Evolutionary conservation across 1,140 invertebrate genomes (phyloP).

Genomic region (Maconellicoccus hirsutus): DNA sequence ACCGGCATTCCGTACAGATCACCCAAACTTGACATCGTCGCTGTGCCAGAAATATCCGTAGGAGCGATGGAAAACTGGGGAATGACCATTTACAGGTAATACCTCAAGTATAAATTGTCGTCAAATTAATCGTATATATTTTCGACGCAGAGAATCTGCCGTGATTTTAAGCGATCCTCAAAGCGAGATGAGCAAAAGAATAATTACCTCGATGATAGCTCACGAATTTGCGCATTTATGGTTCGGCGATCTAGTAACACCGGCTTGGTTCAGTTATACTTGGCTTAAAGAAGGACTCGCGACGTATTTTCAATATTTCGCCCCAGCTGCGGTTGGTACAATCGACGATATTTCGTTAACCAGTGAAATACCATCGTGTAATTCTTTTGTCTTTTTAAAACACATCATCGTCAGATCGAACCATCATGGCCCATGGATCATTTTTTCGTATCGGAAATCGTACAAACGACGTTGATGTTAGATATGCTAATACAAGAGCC

Average conservation of each 20-base stretch:
- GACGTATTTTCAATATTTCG: conserved; percentile 41
- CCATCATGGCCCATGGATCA: no score
- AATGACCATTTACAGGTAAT: conserved; percentile 44
- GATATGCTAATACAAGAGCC: conserved; percentile 37
- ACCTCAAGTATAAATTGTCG: background rate
- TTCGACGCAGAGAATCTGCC: conserved; percentile 10
- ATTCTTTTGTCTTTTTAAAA: conserved; percentile 26
- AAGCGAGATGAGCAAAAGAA: conserved; percentile 43
- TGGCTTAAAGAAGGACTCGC: conserved; percentile 63
- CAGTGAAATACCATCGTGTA: background rate
- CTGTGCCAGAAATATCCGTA: conserved; percentile 61
- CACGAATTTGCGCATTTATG: conserved; percentile 75
- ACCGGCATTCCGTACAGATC: conserved; percentile 28
- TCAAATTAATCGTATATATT: background rate
- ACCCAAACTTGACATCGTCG: conserved; percentile 48
- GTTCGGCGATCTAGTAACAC: conserved; percentile 66
- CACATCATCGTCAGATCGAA: no score
- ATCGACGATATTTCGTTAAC: background rate
- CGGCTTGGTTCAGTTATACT: conserved; percentile 68
- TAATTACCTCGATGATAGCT: conserved; percentile 49
- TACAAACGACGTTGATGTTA: no score
- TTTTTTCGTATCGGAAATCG: no score
- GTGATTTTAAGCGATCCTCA: background rate
- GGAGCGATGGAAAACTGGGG: conserved; percentile 82
- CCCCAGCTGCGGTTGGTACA: conserved; percentile 29